These are phyloP conservation scores for Omphaloscelis lunosa DNA, from an alignment of 2,888 invertebrate genomes.

Conservation along the genomic window DNA sequence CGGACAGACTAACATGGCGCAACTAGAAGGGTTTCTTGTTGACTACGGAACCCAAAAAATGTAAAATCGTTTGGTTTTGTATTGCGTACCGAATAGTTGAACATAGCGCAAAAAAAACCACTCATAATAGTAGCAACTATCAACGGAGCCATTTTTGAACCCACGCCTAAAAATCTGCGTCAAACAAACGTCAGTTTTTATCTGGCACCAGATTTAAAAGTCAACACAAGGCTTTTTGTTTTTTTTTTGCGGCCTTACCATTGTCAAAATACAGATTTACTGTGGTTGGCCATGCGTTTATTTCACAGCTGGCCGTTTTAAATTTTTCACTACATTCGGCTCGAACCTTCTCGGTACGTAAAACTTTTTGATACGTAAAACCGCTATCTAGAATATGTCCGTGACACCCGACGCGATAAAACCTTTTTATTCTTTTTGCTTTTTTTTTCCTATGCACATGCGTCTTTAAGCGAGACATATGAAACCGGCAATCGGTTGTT, in stretches of 20 bases:
- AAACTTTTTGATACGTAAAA: conserved; percentile 43
- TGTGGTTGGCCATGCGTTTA: conserved; percentile 38
- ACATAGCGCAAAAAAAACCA: neutral
- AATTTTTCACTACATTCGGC: conserved; percentile 45
- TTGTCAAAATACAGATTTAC: conserved; percentile 53
- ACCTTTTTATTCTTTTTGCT: conserved; percentile 21
- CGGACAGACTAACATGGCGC: too few species aligned
- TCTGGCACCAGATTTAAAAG: conserved; percentile 25
- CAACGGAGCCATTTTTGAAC: neutral
- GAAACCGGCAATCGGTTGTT: conserved; percentile 46
- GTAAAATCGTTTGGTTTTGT: neutral
- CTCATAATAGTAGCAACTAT: neutral
- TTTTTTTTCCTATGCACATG: conserved; percentile 41
- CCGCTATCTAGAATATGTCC: conserved; percentile 44
- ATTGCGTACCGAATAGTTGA: too few species aligned
- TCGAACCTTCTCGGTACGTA: conserved; percentile 30
- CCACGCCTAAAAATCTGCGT: neutral
- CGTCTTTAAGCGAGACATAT: conserved; percentile 41
- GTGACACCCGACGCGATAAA: conserved; percentile 61
- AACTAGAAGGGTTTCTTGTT: too few species aligned
- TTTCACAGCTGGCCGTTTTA: conserved; percentile 40
- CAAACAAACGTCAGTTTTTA: conserved; percentile 22
- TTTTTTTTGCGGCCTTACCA: conserved; percentile 17
- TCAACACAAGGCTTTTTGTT: conserved; percentile 23
- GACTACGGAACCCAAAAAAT: neutral